A percentile compares a stretch with the other conserved stretches of the same genome.
phyloP scores from a whole-genome alignment of 2,888 invertebrate genomes.

The Altica lythri region DNA sequence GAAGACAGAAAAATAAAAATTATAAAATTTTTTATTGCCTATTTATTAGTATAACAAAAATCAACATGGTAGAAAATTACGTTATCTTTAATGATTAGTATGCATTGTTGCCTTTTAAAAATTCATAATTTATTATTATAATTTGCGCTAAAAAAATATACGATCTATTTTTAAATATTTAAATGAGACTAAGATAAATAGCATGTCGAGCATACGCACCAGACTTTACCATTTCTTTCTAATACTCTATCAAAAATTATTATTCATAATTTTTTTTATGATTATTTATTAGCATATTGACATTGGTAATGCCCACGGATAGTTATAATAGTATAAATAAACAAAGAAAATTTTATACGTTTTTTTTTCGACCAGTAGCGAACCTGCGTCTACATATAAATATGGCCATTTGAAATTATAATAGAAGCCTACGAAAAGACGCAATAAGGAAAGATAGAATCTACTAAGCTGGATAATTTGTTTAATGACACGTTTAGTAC shows the following conservation, averaged over 20 bases:
- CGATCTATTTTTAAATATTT: constrained; percentile 1
- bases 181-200: constrained; percentile 5
- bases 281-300: constrained; percentile 23
- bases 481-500: constrained; percentile 22
- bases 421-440: constrained; percentile 33
- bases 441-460: constrained; percentile 28
- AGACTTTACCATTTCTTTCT: constrained; percentile 14
- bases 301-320: constrained; percentile 26
- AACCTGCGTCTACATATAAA: constrained; percentile 18
- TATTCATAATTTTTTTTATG: constrained; percentile 19
- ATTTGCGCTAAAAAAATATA: no score
- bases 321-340: constrained; percentile 20
- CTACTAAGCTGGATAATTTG: constrained; percentile 11
- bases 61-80: no score
- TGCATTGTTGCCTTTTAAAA: no score
- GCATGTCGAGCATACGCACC: not conserved
- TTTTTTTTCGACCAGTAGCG: constrained; percentile 25
- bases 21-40: no score
- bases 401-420: constrained; percentile 27
- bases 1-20: no score
- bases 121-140: no score
- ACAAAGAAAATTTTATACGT: constrained; percentile 29
- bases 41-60: no score
- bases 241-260: constrained; percentile 7
- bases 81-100: no score